Percentiles rank a stretch among this genome's conserved stretches.
Conservation (phyloP, 2,888 invertebrate genomes). For the Ochropacha duplaris region DNA sequence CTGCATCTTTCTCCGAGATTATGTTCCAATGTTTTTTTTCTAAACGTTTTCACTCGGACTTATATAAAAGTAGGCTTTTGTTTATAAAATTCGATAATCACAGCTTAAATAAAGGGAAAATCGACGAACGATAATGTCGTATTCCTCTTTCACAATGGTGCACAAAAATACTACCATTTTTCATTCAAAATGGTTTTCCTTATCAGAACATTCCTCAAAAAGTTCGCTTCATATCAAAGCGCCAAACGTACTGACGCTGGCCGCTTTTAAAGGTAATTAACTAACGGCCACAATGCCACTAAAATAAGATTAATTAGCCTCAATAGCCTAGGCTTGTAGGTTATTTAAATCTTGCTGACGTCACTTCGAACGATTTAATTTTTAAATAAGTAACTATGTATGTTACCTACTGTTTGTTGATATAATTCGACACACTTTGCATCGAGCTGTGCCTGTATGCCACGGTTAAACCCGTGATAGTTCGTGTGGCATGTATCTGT, state of each 20-base stretch:
- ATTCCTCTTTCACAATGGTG: slow-evolving; percentile 22
- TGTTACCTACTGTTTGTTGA: background rate
- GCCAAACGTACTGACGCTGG: slow-evolving; percentile 17
- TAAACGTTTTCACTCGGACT: too few relatives aligned
- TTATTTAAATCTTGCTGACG: background rate
- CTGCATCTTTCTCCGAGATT: too few relatives aligned
- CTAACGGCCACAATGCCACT: slow-evolving; percentile 38
- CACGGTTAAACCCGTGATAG: too few relatives aligned
- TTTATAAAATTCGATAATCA: background rate
- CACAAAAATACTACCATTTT: slow-evolving; percentile 47
- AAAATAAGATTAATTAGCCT: slow-evolving; percentile 22
- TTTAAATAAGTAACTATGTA: background rate
- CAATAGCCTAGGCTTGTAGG: background rate
- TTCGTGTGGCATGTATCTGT: too few relatives aligned
- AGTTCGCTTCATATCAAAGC: slow-evolving; percentile 20
- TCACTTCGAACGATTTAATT: background rate
- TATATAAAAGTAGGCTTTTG: too few relatives aligned
- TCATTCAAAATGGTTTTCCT: slow-evolving; percentile 57
- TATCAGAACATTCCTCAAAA: slow-evolving; percentile 48
- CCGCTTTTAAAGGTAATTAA: slow-evolving; percentile 35
- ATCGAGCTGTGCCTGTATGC: too few relatives aligned
- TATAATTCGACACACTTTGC: too few relatives aligned
- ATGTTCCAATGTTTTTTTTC: too few relatives aligned
- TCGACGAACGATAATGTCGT: background rate
- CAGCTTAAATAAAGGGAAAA: background rate